Evolutionary conservation across 1,140 invertebrate species (phyloP), one percentile per base, ranked within the genome.

Genomic region (Sminthurinus signatus): DNA sequence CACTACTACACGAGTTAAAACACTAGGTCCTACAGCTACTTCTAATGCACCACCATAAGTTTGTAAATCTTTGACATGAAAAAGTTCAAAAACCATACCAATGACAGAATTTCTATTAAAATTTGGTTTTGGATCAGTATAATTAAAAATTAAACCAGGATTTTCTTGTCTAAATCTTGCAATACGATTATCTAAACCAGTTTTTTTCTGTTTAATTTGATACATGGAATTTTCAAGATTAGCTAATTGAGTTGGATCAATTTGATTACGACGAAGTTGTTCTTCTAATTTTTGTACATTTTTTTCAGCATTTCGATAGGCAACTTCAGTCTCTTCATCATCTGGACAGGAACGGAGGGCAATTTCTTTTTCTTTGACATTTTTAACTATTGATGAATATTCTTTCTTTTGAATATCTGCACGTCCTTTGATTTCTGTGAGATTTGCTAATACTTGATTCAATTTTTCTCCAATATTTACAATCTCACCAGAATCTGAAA

Each of bases 11-110:
- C 31, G 48, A 76, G 77, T 77, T 77, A 93, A 89, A 80, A 83
- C 86, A 63, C 87, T 88, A n/a, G n/a, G n/a, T n/a, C 92, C 91
- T 29, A 89, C 92, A 28, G 86, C 85, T 27, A 87, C 85, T 74
- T 95, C 91, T 29, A 98, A 76, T 17, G 94, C 94, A 64, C 86
- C 86, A 25, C 85, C 85, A 75, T 84, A 82, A 32, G 75, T 78
- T n/a, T 64, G 52, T 5, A 67, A 76, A 76, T 96, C 86, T 59
- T 82, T 84, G 0, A 96, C 79, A 56, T 81, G 81, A 23, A 98
- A 84, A 39, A 96, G 77, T 63, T 86, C 81, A 65, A 86, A 85
- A 2, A 93, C 84, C 19, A 90, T 80, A 28, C 96, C 96, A 72
- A 85, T 83, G 0, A 98, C 89, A 64, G 83, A 81, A 0, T 78